Evolutionary conservation across 2,797 vertebrate genomes (phyloP).

Genomic region (Nothura maculosa): DNA sequence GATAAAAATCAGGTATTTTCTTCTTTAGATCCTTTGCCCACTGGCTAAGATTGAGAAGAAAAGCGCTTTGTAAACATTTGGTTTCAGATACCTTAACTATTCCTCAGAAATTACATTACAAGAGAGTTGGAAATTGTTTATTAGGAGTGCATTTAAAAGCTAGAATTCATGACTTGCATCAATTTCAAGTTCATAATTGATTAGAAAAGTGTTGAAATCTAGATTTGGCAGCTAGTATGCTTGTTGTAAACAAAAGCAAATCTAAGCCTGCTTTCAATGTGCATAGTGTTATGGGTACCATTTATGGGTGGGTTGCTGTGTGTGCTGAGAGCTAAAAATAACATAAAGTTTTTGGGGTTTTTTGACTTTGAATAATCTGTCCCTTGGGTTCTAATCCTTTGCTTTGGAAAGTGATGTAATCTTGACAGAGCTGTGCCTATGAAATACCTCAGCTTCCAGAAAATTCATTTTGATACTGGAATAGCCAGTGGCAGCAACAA

Average conservation of each 20-base stretch:
- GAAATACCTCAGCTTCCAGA: neutral
- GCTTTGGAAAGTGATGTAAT: neutral
- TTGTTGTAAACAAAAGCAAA: neutral
- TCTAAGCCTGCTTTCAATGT: neutral
- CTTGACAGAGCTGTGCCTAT: neutral
- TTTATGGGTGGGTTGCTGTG: neutral
- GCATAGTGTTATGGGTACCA: rapidly evolving
- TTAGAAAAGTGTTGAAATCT: neutral
- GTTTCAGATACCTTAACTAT: neutral
- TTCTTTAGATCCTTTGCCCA: neutral
- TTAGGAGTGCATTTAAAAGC: neutral
- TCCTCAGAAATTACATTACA: neutral
- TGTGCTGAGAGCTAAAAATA: neutral
- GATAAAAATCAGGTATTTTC: neutral
- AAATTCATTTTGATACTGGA: neutral
- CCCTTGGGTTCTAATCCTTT: neutral
- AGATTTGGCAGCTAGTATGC: neutral
- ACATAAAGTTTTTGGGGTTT: neutral
- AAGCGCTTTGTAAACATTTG: neutral
- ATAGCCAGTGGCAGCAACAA: neutral
- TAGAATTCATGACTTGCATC: neutral
- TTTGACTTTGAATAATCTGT: neutral
- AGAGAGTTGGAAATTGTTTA: neutral
- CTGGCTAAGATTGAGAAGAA: neutral
- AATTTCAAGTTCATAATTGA: neutral